These are phyloP conservation scores for Suillia variegata DNA, from an alignment of 2,888 invertebrate species.

Conservation along the genomic window DNA sequence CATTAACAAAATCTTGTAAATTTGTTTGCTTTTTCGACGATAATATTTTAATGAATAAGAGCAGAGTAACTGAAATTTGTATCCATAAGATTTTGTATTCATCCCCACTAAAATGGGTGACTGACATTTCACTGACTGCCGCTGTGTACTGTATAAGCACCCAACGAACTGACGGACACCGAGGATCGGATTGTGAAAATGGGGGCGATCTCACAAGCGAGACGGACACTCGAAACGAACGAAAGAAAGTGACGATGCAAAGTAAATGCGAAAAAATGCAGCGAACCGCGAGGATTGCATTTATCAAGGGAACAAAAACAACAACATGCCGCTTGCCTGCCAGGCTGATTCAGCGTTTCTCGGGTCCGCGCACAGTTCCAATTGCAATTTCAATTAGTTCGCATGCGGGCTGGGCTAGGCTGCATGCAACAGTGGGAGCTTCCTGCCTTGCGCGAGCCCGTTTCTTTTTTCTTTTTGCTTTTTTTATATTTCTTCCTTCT, in stretches of 20 bases:
- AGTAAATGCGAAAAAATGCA: not conserved
- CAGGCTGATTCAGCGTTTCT: not conserved
- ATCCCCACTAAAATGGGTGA: too few species aligned
- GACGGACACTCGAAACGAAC: not conserved
- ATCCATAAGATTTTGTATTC: too few species aligned
- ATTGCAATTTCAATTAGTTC: slow-evolving; percentile 13
- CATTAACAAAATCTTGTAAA: too few species aligned
- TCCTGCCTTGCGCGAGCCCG: slow-evolving; percentile 24
- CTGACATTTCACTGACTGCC: too few species aligned
- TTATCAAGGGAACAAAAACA: not conserved
- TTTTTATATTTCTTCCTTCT: slow-evolving; percentile 26
- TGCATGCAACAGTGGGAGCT: too few species aligned
- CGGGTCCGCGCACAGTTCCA: not conserved
- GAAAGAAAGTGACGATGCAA: not conserved
- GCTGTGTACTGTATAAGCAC: too few species aligned
- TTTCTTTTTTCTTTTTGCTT: not conserved
- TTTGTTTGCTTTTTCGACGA: too few species aligned
- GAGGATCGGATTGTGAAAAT: too few species aligned
- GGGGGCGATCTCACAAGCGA: not conserved
- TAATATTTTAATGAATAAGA: too few species aligned
- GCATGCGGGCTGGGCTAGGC: slow-evolving; percentile 29
- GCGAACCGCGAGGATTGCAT: not conserved
- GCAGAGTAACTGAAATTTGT: too few species aligned
- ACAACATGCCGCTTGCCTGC: too few species aligned
- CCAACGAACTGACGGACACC: not conserved